Evolutionary conservation across 2,113 vertebrate species (phyloP), one percentile per base, ranked within the genome.

Genomic region (Hylia prasina): DNA sequence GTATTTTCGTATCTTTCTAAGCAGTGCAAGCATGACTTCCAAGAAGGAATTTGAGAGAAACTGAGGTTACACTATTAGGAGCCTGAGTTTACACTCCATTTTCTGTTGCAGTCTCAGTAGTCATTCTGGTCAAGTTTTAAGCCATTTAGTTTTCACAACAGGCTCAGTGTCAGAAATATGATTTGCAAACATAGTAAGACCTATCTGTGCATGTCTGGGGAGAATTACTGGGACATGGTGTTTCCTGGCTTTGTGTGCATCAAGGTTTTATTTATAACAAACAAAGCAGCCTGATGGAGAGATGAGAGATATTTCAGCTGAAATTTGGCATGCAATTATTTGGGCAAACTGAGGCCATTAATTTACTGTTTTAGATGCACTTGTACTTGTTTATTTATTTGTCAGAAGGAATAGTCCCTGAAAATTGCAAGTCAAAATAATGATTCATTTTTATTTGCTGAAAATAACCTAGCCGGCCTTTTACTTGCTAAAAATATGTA

Each of bases 1-100:
- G 28, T 51, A 73, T 86, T 94, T 92, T 81, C 94, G 70, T 82
- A 75, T 94, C 93, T 87, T 87, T 91, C 63, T 94, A 70, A 88
- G 96, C 44, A 87, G 57, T 65, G 65, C 57, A 89, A 89, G 68
- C 76, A 75, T 78, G 77, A 63, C n/a, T 94, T 95, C 92, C 88
- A 93, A 81, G 69, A 78, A 88, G 79, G 72, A 94, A 93, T 95
- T 53, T 57, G 76, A 87, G 82, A 90, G 66, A 83, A 92, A 65
- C 40, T 84, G 85, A 90, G 90, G 69, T 76, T 89, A 44, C 21
- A 83, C 65, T 80, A 90, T 73, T 42, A 90, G 45, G n/a, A 92
- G 53, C 19, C 53, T 60, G 80, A 84, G n/a, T 89, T 87, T 60
- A 56, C 48, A 60, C 51, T 96, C 77, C 22, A 40, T 1, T 87